Evolutionary conservation across 2,797 vertebrate species (phyloP), one percentile per base, ranked within the genome.

Genomic region (Dicrostonyx torquatus): DNA sequence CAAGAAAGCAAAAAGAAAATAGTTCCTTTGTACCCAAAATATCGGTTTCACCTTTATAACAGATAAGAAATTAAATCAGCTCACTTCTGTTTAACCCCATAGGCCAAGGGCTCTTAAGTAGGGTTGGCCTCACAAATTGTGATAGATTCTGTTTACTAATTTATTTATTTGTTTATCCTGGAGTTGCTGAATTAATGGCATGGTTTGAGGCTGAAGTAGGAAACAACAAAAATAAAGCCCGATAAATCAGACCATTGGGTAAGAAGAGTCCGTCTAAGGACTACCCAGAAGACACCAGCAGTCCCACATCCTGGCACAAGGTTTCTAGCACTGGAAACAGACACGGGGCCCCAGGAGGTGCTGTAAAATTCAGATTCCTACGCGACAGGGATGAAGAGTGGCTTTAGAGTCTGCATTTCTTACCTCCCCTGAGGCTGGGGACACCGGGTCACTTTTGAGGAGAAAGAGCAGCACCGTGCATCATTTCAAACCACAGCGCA

Each of bases 1-100:
- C 24, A 79, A 66, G 82, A 78, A 83, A 89, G 78, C 26, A 5
- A 87, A 83, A 88, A 48, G n/a, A 86, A 88, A 88, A 80, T 77
- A n/a, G 22, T 75, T 58, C 53, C 26, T 58, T 68, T 24, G 45
- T 68, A 55, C 31, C 55, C 2, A 6, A 91, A 90, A n/a, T 13
- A 73, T 6, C n/a, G 40, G 5, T 70, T 79, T 79, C 0, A 13
- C 29, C 15, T 93, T 87, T 40, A 6, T n/a, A 84, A 89, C 17
- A 70, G 34, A 90, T 22, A 18, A 58, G 22, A 9, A 64, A 58
- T 64, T 53, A 64, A 68, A 40, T 80, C 11, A 83, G 45, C 11
- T 29, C 3, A 6, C 8, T 72, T 84, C 75, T 13, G 66, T 75
- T 72, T 70, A 78, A 86, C 17, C 11, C 1, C 48, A 5, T 17